Evolutionary conservation across 2,888 invertebrate genomes (phyloP), one percentile per base, ranked within the genome.

Genomic region (Actias luna): DNA sequence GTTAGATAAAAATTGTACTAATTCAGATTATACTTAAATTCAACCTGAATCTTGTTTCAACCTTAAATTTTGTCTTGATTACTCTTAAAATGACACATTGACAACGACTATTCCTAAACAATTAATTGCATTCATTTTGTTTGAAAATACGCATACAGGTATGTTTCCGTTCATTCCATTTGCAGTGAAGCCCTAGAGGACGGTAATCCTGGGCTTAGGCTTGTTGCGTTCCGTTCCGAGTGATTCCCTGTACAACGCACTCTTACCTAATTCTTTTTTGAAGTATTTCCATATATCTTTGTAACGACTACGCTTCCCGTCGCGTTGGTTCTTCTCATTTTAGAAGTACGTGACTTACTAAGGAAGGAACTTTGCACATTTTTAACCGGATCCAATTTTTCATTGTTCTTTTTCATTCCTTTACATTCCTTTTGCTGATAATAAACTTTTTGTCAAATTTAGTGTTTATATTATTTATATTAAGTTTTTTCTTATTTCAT

Each of bases 101-200:
- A 25, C 22, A 50, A 25, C 46, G 22, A 25, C 14, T 50, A 25
- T 4, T 25, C 25, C 46, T 50, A 22, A 67, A 71, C 66, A 71
- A 71, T 60, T 78, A 76, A 75, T 79, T 77, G 75, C 74, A 77
- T 79, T 77, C 76, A 80, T 82, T 82, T 81, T 75, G 77, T 78
- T 70, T 75, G 67, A 68, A 71, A 67, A 69, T 67, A 72, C 70
- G 66, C 70, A 71, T 69, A 68, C 67, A 63, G 70, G 81, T 80
- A 82, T 85, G 81, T 85, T 84, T 82, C 82, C 82, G 82, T 81
- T 90, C 89, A 88, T 88, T 89, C 86, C 85, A 89, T 89, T 89
- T 89, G 86, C 86, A 82, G 80, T 69, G 91, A 92, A 91, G 90
- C 91, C 92, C 84, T 82, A 78, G 80, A 85, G 81, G 84, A 83